phyloP scores from a whole-genome alignment of 2,888 invertebrate genomes.

The Leptothorax acervorum region DNA sequence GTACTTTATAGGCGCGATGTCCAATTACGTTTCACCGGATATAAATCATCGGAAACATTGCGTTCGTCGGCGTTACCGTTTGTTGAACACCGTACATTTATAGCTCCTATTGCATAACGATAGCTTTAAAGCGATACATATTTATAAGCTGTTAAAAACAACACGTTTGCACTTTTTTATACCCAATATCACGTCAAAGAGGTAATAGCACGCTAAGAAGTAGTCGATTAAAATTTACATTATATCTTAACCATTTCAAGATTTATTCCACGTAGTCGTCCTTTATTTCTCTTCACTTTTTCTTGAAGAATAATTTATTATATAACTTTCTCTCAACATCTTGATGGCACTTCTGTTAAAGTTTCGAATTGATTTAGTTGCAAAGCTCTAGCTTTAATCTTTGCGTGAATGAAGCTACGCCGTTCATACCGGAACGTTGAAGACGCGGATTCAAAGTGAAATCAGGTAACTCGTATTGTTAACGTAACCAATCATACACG shows the following conservation, averaged over 20 bases:
- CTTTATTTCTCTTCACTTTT: not conserved
- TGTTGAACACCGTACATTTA: conserved; percentile 56
- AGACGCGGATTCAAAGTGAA: conserved; percentile 5
- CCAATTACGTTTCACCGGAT: conserved; percentile 73
- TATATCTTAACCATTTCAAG: not conserved
- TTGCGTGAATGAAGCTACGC: not conserved
- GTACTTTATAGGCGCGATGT: conserved; percentile 54
- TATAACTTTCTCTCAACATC: not conserved
- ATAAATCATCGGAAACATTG: conserved; percentile 74
- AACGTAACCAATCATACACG: conserved; percentile 58
- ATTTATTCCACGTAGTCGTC: not conserved
- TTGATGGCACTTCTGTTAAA: not conserved
- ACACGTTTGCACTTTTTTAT: conserved; percentile 12
- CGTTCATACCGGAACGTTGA: not conserved
- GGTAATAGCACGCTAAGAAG: not conserved
- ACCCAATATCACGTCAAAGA: not conserved
- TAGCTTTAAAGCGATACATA: conserved; percentile 37
- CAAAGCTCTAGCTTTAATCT: not conserved
- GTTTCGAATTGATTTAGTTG: not conserved
- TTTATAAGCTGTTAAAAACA: conserved; percentile 38
- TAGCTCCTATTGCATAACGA: conserved; percentile 47
- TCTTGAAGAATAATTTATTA: not conserved
- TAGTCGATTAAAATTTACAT: not conserved
- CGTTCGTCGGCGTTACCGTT: conserved; percentile 59
- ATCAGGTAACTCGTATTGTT: conserved; percentile 46